Base-by-base conservation (phyloP, 2,113 vertebrate species). In the Rhinichthys klamathensis region DNA sequence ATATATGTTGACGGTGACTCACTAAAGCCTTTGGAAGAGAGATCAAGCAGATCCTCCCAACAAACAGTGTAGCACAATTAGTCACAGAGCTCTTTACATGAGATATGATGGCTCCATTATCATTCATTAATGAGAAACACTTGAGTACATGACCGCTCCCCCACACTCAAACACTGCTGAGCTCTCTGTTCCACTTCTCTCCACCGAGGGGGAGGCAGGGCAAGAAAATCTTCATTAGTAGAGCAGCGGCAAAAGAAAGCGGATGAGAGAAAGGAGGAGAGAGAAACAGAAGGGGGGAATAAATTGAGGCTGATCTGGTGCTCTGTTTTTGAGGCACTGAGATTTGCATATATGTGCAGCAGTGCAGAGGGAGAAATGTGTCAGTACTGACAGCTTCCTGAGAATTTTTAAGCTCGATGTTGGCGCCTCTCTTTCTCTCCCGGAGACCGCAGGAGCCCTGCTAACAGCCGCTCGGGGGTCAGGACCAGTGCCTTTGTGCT, bases 341-440 rank as follows among this genome's bases (percentile, higher is more conserved):
- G 87, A 94, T 95, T 94, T 93, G 93, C 94, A 95, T 95, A 94
- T 93, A 91, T 93, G 94, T 94, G 93, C 92, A 94, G 93, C 91
- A 89, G 92, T 90, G 93, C 92, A 94, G 91, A 91, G 91, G 93
- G 92, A 94, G 94, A 95, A 94, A 95, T 93, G 94, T 93, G 94
- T 93, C 91, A 91, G 91, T 80, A 91, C 93, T 94, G 94, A 94
- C 94, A 94, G 94, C 90, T 89, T 90, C 91, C 92, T 91, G 92
- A 93, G 93, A 91, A 93, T 94, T 90, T 93, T 94, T 92, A 92
- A 93, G 90, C 92, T 92, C 82, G 72, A 25, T n/a, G 73, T 88
- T 30, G 27, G 80, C 46, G 15, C 82, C 88, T 83, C 73, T 90
- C 88, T 82, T 88, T 58, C 78, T 87, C 85, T 85, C 90, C 87